Percentiles rank a stretch among this genome's conserved stretches.
phyloP scores from a whole-genome alignment of 2,888 invertebrate genomes.

The Eristalis intricaria region DNA sequence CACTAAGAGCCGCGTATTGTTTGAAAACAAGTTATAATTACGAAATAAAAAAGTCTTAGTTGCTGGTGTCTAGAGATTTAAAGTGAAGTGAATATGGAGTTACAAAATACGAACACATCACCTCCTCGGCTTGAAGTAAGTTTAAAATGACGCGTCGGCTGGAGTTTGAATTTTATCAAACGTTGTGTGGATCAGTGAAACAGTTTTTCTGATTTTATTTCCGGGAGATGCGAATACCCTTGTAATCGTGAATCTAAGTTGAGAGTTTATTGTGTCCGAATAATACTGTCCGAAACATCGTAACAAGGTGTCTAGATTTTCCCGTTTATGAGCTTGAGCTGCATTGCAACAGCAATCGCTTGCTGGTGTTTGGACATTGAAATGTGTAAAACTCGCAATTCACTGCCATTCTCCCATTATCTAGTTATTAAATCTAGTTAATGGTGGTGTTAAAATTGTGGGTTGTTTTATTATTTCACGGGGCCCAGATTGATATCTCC shows the following conservation, averaged over 20 bases:
- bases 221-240: not conserved
- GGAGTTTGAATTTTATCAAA: not conserved
- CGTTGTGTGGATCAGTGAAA: not conserved
- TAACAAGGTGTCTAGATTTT: too few species aligned
- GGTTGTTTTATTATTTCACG: not conserved
- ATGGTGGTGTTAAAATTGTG: not conserved
- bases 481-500: not conserved
- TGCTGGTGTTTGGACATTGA: too few species aligned
- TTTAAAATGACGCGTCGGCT: not conserved
- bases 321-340: too few species aligned
- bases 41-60: not conserved
- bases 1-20: not conserved
- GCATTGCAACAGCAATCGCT: too few species aligned
- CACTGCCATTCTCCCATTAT: not conserved
- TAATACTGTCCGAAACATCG: too few species aligned
- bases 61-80: not conserved
- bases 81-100: conserved; percentile 23
- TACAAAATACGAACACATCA: conserved; percentile 17
- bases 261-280: too few species aligned
- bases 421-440: not conserved
- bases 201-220: not conserved
- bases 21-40: not conserved
- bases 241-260: not conserved
- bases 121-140: conserved; percentile 29
- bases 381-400: not conserved